Evolutionary conservation across 37 sponge, comb jelly and placozoan species (phyloP).

Genomic region (Aphrocallistes beatrix): DNA sequence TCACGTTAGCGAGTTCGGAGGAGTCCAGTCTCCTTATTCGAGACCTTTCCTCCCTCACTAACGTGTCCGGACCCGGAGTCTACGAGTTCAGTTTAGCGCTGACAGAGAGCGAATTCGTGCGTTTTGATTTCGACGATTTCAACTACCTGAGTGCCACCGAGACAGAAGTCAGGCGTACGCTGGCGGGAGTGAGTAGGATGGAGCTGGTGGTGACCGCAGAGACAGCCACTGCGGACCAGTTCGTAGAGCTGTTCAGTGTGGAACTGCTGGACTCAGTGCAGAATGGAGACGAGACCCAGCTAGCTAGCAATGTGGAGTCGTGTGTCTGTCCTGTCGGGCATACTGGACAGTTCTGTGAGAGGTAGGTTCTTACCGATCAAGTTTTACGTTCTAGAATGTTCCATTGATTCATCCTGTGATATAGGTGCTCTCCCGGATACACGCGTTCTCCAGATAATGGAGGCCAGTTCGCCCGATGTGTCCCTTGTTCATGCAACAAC

Average conservation of each 20-base stretch:
- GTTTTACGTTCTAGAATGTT: no score
- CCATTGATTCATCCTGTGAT: conserved; percentile 29
- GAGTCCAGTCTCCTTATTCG: not conserved
- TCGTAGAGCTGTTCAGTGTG: not conserved
- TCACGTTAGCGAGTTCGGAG: not conserved
- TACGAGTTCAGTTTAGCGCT: no score
- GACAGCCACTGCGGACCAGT: not conserved
- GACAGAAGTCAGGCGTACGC: conserved; percentile 22
- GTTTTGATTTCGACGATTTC: not conserved
- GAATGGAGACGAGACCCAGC: not conserved
- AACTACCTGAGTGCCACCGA: not conserved
- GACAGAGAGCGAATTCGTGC: no score
- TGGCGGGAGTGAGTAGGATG: conserved; percentile 25
- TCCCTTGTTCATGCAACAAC: conserved; percentile 54
- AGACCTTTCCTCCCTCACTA: not conserved
- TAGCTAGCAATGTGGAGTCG: conserved; percentile 38
- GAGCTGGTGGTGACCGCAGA: not conserved
- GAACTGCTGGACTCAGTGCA: conserved; percentile 21
- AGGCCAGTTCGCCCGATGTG: conserved; percentile 59
- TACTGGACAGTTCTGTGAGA: conserved; percentile 21
- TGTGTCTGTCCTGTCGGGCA: conserved; percentile 42
- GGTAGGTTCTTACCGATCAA: not conserved
- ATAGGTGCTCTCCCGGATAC: conserved; percentile 37
- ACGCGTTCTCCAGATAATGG: conserved; percentile 41
- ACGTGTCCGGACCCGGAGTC: no score